A percentile compares a stretch with the other conserved stretches of the same genome.
Evolutionary conservation across 2,888 invertebrate species (phyloP).

Genomic region (Limnephilus marmoratus): DNA sequence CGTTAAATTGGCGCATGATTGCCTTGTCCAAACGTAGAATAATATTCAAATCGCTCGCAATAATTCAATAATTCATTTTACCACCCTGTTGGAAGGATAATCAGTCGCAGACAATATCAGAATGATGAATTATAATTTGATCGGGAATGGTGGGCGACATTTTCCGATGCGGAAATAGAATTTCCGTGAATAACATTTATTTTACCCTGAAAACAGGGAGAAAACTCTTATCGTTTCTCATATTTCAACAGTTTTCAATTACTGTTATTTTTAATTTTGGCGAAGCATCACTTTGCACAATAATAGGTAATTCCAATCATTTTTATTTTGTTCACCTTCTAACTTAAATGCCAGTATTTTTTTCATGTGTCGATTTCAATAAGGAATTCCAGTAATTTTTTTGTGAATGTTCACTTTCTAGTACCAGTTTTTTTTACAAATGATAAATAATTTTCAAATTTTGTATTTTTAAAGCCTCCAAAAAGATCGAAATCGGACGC

Average conservation of each 20-base stretch:
- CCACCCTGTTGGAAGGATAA: not conserved
- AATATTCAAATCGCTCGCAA: not conserved
- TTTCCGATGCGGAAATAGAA: not conserved
- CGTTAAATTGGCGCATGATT: not conserved
- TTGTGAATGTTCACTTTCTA: no score
- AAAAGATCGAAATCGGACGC: no score
- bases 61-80: not conserved
- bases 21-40: not conserved
- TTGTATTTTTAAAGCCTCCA: no score
- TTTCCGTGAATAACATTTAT: not conserved
- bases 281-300: not conserved
- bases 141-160: not conserved
- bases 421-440: no score
- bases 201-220: not conserved
- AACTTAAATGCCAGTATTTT: no score
- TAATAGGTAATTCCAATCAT: not conserved
- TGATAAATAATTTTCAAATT: no score
- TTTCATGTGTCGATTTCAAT: no score
- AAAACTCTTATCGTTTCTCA: not conserved
- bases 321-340: no score
- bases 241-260: not conserved
- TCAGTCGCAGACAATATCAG: conserved; percentile 5
- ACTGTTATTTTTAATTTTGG: not conserved
- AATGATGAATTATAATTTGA: not conserved
- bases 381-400: not conserved